These are phyloP conservation scores for Phenganax marumi DNA, from an alignment of 92 coral and sea anemone species.

Conservation along the genomic window DNA sequence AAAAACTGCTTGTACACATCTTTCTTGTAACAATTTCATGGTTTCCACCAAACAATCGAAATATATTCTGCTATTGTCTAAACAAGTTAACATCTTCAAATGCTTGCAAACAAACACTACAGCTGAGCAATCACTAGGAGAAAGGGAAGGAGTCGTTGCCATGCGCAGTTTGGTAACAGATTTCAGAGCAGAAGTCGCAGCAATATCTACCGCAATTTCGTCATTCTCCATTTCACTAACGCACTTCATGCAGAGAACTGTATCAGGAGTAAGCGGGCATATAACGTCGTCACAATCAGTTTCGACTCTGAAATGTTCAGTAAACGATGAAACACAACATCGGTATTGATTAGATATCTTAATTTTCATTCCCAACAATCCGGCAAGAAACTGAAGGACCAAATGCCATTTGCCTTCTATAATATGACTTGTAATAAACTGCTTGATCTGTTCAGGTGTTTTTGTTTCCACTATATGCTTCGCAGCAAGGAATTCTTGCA, in stretches of 20 bases:
- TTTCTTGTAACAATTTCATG: too few species aligned
- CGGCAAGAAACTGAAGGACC: constrained; percentile 25
- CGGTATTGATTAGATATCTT: neutral
- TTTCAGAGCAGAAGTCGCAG: too few species aligned
- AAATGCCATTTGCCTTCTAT: neutral
- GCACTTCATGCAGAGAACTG: neutral
- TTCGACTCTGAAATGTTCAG: neutral
- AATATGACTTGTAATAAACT: neutral
- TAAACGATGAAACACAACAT: neutral
- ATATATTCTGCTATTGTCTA: too few species aligned
- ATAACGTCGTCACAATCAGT: neutral
- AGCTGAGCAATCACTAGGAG: too few species aligned
- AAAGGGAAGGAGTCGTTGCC: too few species aligned
- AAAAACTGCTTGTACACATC: too few species aligned
- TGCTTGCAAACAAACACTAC: too few species aligned
- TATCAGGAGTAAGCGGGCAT: neutral
- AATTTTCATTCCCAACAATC: constrained; percentile 6
- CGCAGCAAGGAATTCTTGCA: constrained; percentile 38
- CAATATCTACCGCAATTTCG: neutral
- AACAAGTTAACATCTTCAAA: too few species aligned
- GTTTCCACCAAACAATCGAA: too few species aligned
- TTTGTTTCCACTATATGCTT: neutral
- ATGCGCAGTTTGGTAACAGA: too few species aligned
- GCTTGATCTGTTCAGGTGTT: neutral
- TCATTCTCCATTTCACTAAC: neutral